These are phyloP conservation scores for Meliscaeva auricollis DNA, from an alignment of 2,888 invertebrate species.

Conservation along the genomic window DNA sequence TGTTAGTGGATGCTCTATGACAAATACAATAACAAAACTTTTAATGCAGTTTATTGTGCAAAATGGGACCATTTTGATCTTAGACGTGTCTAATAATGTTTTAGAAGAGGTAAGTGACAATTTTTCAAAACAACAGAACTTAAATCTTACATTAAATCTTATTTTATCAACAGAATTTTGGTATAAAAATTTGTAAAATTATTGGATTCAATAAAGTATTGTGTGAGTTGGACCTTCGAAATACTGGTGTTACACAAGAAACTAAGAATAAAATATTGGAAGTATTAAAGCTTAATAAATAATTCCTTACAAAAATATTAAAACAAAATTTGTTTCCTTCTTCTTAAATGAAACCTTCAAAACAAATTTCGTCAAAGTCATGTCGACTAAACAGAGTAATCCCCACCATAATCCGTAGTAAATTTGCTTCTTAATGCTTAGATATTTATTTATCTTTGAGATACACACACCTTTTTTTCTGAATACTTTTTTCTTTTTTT, in stretches of 20 bases:
- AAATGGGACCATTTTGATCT: conserved; percentile 78
- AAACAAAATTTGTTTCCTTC: background rate
- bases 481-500: background rate
- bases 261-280: conserved; percentile 80
- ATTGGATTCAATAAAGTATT: conserved; percentile 81
- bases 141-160: background rate
- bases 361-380: conserved; percentile 79
- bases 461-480: conserved; percentile 65
- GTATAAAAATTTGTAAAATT: conserved; percentile 81
- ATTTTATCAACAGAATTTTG: conserved; percentile 79
- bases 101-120: conserved; percentile 79
- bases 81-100: conserved; percentile 82
- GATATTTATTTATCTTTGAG: conserved; percentile 75
- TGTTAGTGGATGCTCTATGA: conserved; percentile 81
- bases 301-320: conserved; percentile 28
- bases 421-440: conserved; percentile 77
- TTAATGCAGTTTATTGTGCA: conserved; percentile 81
- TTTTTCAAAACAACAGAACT: background rate
- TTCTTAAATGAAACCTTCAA: background rate
- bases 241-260: conserved; percentile 80
- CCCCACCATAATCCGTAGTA: conserved; percentile 80
- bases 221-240: conserved; percentile 80
- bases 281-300: conserved; percentile 75
- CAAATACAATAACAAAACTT: conserved; percentile 79
- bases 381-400: conserved; percentile 81